Conservation (phyloP, 2,113 vertebrate species). For the Dicentrarchus labrax region DNA sequence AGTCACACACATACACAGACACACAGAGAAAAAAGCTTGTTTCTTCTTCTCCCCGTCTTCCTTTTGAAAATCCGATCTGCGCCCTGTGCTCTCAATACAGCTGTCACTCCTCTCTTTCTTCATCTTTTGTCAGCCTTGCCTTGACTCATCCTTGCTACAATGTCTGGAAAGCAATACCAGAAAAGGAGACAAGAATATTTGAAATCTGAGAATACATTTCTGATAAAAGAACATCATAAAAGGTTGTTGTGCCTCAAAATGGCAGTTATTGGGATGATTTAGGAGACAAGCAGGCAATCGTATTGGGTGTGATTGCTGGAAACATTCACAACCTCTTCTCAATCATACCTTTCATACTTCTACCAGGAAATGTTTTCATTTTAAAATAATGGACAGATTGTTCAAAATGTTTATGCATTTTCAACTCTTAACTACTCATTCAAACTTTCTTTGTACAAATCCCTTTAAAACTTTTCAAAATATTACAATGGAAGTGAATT, state of each 20-base stretch:
- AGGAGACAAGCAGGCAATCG: slow-evolving; percentile 23
- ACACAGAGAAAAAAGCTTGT: background rate
- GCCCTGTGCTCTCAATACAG: slow-evolving; percentile 32
- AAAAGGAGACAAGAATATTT: slow-evolving; percentile 26
- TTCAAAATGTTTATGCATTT: too few species aligned
- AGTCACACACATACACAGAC: slow-evolving; percentile 48
- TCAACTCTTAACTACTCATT: too few species aligned
- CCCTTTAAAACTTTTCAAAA: too few species aligned
- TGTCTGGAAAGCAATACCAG: slow-evolving; percentile 58
- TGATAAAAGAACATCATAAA: slow-evolving; percentile 18
- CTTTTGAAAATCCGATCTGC: slow-evolving; percentile 54
- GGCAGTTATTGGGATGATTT: slow-evolving; percentile 33
- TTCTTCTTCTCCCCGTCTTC: slow-evolving; percentile 31
- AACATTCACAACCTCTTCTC: too few species aligned
- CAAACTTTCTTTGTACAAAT: too few species aligned
- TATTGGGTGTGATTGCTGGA: background rate
- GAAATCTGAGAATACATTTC: slow-evolving; percentile 38
- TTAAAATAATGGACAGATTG: too few species aligned
- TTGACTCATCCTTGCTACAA: slow-evolving; percentile 42
- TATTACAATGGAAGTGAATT: too few species aligned
- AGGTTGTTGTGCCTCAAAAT: slow-evolving; percentile 20
- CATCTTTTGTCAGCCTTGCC: slow-evolving; percentile 48
- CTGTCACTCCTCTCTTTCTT: slow-evolving; percentile 60
- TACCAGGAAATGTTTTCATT: too few species aligned
- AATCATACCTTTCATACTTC: too few species aligned